Conservation (phyloP, 1,140 invertebrate species). For the Uloborus diversus region DNA sequence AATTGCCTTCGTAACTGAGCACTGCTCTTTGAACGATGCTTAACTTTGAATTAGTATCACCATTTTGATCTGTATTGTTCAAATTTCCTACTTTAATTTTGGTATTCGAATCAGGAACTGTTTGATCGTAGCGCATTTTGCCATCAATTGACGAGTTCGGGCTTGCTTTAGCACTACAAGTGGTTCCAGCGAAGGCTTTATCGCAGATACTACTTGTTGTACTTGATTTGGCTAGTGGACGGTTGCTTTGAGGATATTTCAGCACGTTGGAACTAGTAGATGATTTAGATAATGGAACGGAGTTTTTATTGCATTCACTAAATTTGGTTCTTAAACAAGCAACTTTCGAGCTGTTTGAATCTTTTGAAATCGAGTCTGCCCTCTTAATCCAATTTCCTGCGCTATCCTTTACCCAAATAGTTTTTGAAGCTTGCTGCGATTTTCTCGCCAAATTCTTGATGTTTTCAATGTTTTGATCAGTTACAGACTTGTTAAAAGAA, state of each 20-base stretch:
- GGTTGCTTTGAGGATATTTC: background rate
- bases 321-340: conserved; percentile 38
- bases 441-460: conserved; percentile 20
- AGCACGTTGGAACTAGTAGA: conserved; percentile 20
- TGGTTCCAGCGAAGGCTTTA: too few relatives aligned
- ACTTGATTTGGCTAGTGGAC: conserved; percentile 48
- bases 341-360: conserved; percentile 25
- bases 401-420: conserved; percentile 30
- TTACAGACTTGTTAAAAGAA: background rate
- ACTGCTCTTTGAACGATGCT: conserved; percentile 57
- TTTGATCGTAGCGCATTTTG: background rate
- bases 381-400: conserved; percentile 41
- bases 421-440: conserved; percentile 23
- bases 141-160: background rate
- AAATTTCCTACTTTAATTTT: too few relatives aligned
- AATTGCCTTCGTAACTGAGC: conserved; percentile 57
- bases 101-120: too few relatives aligned
- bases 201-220: conserved; percentile 53
- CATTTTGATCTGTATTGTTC: too few relatives aligned
- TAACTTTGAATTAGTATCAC: conserved; percentile 28
- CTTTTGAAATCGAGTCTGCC: background rate
- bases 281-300: conserved; percentile 36
- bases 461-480: conserved; percentile 17
- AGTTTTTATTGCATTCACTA: conserved; percentile 3
- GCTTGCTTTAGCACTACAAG: background rate